Evolutionary conservation across 1,140 invertebrate species (phyloP).

Genomic region (Atta cephalotes): DNA sequence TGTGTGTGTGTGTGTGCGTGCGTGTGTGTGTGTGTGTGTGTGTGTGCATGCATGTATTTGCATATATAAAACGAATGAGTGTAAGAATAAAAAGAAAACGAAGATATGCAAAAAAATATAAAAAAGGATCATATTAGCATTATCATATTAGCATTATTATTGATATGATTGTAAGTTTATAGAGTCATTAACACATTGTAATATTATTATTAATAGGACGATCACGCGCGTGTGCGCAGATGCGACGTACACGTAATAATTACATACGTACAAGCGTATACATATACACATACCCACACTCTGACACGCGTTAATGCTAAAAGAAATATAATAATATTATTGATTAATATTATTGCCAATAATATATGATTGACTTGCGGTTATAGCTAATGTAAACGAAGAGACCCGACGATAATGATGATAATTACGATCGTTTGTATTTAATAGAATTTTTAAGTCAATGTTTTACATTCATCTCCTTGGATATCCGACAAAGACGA

Average conservation of each 20-base stretch:
- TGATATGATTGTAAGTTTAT: constrained; percentile 80
- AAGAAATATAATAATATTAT: constrained; percentile 78
- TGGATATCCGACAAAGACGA: constrained; percentile 54
- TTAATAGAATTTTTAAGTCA: constrained; percentile 80
- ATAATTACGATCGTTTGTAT: constrained; percentile 67
- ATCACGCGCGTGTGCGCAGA: not conserved
- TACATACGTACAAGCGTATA: not conserved
- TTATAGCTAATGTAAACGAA: constrained; percentile 78
- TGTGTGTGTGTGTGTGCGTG: no score
- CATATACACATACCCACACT: constrained; percentile 24
- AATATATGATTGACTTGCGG: constrained; percentile 79
- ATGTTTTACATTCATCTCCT: constrained; percentile 53
- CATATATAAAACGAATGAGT: constrained; percentile 38
- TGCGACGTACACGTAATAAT: constrained; percentile 1
- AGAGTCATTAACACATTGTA: constrained; percentile 80
- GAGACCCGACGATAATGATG: constrained; percentile 55
- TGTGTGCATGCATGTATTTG: not conserved
- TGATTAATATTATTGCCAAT: constrained; percentile 80
- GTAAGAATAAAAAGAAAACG: constrained; percentile 46
- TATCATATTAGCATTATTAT: constrained; percentile 79
- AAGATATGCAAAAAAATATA: constrained; percentile 38
- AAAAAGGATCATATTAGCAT: constrained; percentile 69
- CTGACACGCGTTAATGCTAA: constrained; percentile 68
- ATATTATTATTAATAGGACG: constrained; percentile 73
- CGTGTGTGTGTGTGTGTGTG: not conserved